Conservation (phyloP, 2,113 vertebrate genomes). For the Lepisosteus oculatus region DNA sequence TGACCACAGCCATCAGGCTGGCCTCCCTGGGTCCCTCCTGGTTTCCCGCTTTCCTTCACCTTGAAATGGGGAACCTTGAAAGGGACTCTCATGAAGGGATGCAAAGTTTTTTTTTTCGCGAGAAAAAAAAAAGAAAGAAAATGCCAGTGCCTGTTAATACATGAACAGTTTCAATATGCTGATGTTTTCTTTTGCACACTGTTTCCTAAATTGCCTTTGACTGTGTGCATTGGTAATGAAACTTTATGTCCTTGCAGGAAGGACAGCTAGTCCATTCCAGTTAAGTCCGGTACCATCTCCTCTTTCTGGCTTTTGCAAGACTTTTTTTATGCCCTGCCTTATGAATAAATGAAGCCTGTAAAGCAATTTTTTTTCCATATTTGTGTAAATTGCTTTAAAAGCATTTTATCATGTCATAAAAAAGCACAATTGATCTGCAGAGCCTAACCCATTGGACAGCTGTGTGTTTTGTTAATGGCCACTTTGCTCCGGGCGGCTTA, state of each 20-base stretch:
- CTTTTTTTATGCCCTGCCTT: constrained; percentile 67
- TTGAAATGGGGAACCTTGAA: constrained; percentile 36
- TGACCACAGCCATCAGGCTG: too few relatives aligned
- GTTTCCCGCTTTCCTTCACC: constrained; percentile 38
- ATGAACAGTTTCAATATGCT: constrained; percentile 84
- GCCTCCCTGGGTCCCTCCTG: too few relatives aligned
- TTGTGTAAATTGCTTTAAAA: constrained; percentile 99
- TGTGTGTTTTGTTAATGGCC: constrained; percentile 99
- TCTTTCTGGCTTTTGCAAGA: constrained; percentile 65
- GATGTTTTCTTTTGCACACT: constrained; percentile 95
- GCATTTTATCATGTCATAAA: constrained; percentile 99
- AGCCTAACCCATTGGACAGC: constrained; percentile 97
- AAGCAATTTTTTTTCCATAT: constrained; percentile 93
- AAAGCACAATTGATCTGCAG: constrained; percentile 98
- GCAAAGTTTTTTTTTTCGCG: constrained; percentile 23
- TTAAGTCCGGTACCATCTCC: constrained; percentile 89
- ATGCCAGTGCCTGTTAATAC: constrained; percentile 67
- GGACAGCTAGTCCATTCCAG: constrained; percentile 95
- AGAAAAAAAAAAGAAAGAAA: constrained; percentile 64
- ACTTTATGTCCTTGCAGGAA: constrained; percentile 99
- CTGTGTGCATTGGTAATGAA: constrained; percentile 99
- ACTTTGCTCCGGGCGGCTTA: constrained; percentile 99
- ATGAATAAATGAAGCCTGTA: constrained; percentile 83
- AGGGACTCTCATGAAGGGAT: constrained; percentile 49
- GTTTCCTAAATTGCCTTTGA: constrained; percentile 99